Percentiles rank a stretch among this genome's conserved stretches.
phyloP scores from a whole-genome alignment of 2,797 vertebrate species.

The Dendrocincla tyrannina region DNA sequence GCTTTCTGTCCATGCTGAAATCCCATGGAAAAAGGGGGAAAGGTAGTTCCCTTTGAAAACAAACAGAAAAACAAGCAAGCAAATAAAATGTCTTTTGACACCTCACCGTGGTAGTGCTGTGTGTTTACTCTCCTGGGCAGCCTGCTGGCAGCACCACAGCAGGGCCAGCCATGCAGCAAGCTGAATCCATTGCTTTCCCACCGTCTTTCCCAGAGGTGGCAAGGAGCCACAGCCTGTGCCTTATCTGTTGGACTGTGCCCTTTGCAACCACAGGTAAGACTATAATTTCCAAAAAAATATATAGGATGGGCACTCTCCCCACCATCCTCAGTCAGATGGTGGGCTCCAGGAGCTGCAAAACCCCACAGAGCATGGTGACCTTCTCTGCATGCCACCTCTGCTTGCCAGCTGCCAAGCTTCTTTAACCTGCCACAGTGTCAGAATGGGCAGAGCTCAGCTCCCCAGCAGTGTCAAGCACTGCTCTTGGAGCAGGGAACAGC shows the following conservation, averaged over 20 bases:
- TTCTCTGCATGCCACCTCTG: background rate
- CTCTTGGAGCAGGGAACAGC: background rate
- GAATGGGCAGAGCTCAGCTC: background rate
- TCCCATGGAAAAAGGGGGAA: background rate
- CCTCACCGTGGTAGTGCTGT: background rate
- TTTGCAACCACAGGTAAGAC: background rate
- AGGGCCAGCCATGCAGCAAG: fast-evolving
- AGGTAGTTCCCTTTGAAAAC: background rate
- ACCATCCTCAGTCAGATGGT: fast-evolving
- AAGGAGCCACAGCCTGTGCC: background rate
- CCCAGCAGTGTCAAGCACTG: fast-evolving
- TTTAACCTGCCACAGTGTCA: background rate
- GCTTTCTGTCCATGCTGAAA: background rate
- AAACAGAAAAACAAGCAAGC: background rate
- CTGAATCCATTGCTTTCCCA: background rate
- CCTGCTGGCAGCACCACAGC: fast-evolving
- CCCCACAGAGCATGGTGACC: fast-evolving
- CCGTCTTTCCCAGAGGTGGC: background rate
- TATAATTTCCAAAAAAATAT: background rate
- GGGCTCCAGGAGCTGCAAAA: background rate
- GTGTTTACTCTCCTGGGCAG: background rate
- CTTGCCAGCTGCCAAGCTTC: fast-evolving
- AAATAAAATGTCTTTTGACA: background rate
- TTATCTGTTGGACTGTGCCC: background rate
- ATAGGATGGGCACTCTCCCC: fast-evolving